Evolutionary conservation across 2,797 vertebrate genomes (phyloP), one percentile per base, ranked within the genome.

Genomic region (Chaunax sp.): DNA sequence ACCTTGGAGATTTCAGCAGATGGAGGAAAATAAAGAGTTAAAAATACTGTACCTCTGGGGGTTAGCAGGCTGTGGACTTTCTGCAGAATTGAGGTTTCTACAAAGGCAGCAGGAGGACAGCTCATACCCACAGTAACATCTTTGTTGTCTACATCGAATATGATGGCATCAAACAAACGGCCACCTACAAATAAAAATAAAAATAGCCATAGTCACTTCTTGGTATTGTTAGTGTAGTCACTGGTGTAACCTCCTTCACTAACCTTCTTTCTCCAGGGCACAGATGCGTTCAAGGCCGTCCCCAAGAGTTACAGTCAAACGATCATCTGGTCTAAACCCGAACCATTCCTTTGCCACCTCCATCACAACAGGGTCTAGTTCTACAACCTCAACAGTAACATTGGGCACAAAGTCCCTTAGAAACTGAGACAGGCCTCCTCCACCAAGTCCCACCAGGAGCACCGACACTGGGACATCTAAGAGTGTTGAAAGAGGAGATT

Each of bases 141-240:
- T 86, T 99, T 99, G 64, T 95, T 98, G 88, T 99, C 97, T 14
- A 98, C 96, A 25, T 99, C 98, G 3, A 99, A 98, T 93, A 99
- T 98, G 77, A 99, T 51, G 52, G 89, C 92, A 2, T 98, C 94
- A 6, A 95, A 98, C 49, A 62, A 87, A 72, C 66, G 75, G 15
- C 81, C 87, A 2, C 87, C 97, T 98, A 67, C 15, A 72, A 26
- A 47, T 13, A 51, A 63, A 28, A 28, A 26, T 16, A 51, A 19
- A 53, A 12, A 51, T 0, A 44, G 2, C 25, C 13, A 50, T 2
- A 19, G 45, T 73, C 10, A 84, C 22, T 41, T 47, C 2, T 50
- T 58, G 7, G 7, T 57, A 6, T 7, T 44, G 5, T 35, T 33
- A 5, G 11, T 8, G 44, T 7, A 26, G 14, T 25, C 4, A 20